A percentile compares a stretch with the other conserved stretches of the same genome.
phyloP scores from a whole-genome alignment of 2,888 invertebrate species.

The Chesias legatella region DNA sequence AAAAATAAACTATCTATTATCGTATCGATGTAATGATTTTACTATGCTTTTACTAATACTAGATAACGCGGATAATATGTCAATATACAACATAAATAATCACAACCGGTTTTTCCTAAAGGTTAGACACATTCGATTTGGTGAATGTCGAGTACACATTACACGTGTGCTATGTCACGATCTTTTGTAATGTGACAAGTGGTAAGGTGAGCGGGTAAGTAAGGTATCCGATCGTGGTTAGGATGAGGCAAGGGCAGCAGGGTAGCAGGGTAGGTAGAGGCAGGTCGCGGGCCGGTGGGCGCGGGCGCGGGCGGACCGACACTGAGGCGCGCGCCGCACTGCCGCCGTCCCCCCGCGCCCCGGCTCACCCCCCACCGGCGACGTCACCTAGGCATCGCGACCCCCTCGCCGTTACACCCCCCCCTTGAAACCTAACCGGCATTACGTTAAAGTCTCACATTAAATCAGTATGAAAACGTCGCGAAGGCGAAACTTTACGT shows the following conservation, averaged over 20 bases:
- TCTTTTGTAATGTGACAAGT: conserved; percentile 46
- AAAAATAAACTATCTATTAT: too few relatives aligned
- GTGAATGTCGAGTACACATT: conserved; percentile 17
- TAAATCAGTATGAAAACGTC: conserved; percentile 1
- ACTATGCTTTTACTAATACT: conserved; percentile 11
- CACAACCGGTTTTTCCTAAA: conserved; percentile 26
- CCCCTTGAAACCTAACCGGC: conserved; percentile 23
- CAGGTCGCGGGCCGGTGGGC: conserved; percentile 64
- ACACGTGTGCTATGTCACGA: conserved; percentile 21
- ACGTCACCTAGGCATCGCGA: conserved; percentile 52
- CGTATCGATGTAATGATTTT: conserved; percentile 3
- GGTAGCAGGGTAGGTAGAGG: conserved; percentile 40
- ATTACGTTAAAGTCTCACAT: conserved; percentile 20
- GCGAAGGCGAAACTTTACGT: conserved; percentile 1
- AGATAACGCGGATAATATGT: conserved; percentile 11
- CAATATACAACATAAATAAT: conserved; percentile 26
- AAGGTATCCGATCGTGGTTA: conserved; percentile 63
- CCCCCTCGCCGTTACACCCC: conserved; percentile 33
- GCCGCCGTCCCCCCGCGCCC: conserved; percentile 41
- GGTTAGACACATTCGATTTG: conserved; percentile 27
- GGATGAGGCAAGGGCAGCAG: conserved; percentile 51
- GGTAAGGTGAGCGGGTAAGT: conserved; percentile 46
- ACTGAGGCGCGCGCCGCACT: conserved; percentile 73
- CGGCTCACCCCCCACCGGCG: conserved; percentile 38
- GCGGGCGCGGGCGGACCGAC: conserved; percentile 75